Evolutionary conservation across 2,888 invertebrate genomes (phyloP), one percentile per base, ranked within the genome.

Genomic region (Tipula unca): DNA sequence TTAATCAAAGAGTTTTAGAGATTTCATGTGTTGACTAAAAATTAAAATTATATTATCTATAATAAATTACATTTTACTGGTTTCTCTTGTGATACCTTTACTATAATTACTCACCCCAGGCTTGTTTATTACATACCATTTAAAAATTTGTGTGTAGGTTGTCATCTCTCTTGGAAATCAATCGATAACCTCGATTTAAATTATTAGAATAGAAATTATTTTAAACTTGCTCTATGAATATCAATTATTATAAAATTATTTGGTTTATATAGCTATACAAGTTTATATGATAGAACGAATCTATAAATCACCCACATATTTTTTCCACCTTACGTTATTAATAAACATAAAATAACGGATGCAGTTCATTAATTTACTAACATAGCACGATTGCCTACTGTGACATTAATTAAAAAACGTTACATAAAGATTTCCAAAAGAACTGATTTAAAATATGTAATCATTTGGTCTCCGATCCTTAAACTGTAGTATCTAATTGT

Each of bases 321-420:
- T 10, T 69, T 69, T 48, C 48, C 48, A 48, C 4, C 48, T 20
- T 69, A 69, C 8, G 69, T 69, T 20, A 69, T 20, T 69, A 69
- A 69, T 69, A 69, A 69, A 69, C 10, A 69, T 1, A 13, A 48
- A 69, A 69, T 25, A 69, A 4, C 69, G 69, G 69, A 69, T 69
- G 69, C 69, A 69, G 69, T 69, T 69, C 69, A 69, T 69, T 69
- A 69, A 69, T 69, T 69, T 69, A 69, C 69, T 25, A 69, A 69
- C 69, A 1, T 69, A 2, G 69, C 69, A 69, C 69, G 69, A 69
- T 10, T 25, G 25, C 69, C 25, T 69, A 25, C 69, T 69, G 69
- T 69, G 69, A 69, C 69, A 69, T 69, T 69, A 69, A 69, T 69
- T 69, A 69, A 69, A 20, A 25, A 6, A 69, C 25, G 25, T 69